A percentile compares a stretch with the other conserved stretches of the same genome.
Evolutionary conservation across 2,797 vertebrate species (phyloP).

Genomic region (Hippocampus kuda): DNA sequence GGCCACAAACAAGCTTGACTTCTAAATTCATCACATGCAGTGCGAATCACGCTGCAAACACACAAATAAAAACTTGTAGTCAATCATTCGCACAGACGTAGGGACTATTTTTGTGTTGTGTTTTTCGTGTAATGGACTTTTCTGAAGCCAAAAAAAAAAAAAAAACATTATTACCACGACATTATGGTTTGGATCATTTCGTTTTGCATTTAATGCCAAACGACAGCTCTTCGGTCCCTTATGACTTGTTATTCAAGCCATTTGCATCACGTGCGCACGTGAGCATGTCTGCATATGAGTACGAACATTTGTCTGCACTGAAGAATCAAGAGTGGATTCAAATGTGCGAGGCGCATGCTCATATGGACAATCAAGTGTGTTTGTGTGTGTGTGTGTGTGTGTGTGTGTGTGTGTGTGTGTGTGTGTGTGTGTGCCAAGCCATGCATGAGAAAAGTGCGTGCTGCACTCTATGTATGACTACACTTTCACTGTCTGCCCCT

Average conservation of each 20-base stretch:
- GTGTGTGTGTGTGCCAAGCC: conserved; percentile 24
- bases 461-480: conserved; percentile 35
- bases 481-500: conserved; percentile 35
- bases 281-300: conserved; percentile 27
- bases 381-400: conserved; percentile 14
- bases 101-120: background rate
- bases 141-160: background rate
- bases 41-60: background rate
- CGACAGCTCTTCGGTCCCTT: conserved; percentile 51
- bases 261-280: conserved; percentile 16
- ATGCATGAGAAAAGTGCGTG: conserved; percentile 33
- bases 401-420: background rate
- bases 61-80: background rate
- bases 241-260: conserved; percentile 20
- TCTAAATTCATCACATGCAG: conserved; percentile 16
- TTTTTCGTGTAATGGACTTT: background rate
- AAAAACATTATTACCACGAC: conserved; percentile 16
- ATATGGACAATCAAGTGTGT: conserved; percentile 8
- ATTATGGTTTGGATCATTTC: conserved; percentile 43
- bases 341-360: conserved; percentile 24
- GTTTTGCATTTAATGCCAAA: conserved; percentile 41
- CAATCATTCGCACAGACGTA: background rate
- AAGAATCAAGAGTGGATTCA: conserved; percentile 17
- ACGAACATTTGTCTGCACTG: conserved; percentile 20
- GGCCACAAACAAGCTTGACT: background rate